These are phyloP conservation scores for Agrochola litura DNA, from an alignment of 2,888 invertebrate genomes.

Conservation along the genomic window DNA sequence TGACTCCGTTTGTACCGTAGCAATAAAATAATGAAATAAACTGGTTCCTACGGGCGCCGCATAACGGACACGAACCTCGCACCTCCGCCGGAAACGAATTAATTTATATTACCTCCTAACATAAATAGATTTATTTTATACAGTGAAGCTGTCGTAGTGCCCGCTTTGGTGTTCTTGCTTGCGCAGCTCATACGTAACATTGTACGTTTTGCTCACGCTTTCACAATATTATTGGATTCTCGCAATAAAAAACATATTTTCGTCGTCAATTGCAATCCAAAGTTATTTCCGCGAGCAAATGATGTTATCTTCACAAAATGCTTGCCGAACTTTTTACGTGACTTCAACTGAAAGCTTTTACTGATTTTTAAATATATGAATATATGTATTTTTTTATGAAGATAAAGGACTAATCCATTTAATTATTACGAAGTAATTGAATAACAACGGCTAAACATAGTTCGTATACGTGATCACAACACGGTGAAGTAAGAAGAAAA, in stretches of 20 bases:
- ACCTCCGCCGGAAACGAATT: not conserved
- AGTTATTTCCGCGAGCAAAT: constrained; percentile 19
- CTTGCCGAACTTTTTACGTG: not conserved
- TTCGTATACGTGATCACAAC: not conserved
- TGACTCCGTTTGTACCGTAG: constrained; percentile 41
- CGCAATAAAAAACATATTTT: constrained; percentile 16
- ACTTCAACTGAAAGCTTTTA: not conserved
- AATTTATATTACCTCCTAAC: constrained; percentile 26
- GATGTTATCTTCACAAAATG: constrained; percentile 13
- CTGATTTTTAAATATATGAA: not conserved
- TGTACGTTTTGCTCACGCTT: not conserved
- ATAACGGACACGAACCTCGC: not conserved
- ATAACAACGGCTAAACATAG: not conserved
- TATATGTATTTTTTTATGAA: no score
- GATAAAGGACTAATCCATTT: not conserved
- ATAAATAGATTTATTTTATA: not conserved
- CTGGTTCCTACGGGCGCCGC: not conserved
- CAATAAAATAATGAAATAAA: constrained; percentile 44
- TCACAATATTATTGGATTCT: constrained; percentile 16
- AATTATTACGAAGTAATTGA: not conserved
- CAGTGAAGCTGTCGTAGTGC: not conserved
- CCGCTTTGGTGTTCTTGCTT: not conserved
- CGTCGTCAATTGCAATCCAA: constrained; percentile 10
- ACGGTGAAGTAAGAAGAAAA: no score
- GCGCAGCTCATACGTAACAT: not conserved